Conservation (phyloP, 2,113 vertebrate genomes). For the Willisornis vidua region DNA sequence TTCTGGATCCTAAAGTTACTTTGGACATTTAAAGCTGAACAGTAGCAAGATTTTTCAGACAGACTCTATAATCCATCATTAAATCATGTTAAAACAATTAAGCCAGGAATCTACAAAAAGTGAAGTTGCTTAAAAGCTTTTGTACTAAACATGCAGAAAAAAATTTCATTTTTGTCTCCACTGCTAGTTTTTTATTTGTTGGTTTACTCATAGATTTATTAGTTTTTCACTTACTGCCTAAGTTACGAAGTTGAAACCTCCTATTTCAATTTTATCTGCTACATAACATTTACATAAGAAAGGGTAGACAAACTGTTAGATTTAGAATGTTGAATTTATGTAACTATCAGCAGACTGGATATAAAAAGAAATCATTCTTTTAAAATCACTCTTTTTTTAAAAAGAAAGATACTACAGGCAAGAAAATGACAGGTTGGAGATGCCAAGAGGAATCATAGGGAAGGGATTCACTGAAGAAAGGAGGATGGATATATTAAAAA, state of each 20-base stretch:
- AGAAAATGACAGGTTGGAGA: slow-evolving; percentile 4
- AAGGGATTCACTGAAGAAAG: neutral
- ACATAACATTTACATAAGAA: slow-evolving; percentile 19
- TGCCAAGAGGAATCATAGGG: neutral
- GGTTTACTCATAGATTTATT: neutral
- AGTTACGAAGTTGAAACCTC: neutral
- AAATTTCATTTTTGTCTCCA: neutral
- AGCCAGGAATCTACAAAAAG: neutral
- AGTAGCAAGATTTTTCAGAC: neutral
- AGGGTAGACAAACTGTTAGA: neutral
- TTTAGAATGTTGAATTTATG: slow-evolving; percentile 32
- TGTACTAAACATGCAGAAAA: neutral
- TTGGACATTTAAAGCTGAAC: neutral
- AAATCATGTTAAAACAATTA: neutral
- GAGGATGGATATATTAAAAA: neutral
- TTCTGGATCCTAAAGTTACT: neutral
- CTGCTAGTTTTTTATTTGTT: neutral
- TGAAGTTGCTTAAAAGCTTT: neutral
- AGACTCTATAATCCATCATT: neutral
- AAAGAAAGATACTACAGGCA: neutral
- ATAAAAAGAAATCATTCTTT: slow-evolving; percentile 46
- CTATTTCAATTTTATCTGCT: neutral
- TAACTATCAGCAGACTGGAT: slow-evolving; percentile 42
- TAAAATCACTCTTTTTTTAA: neutral
- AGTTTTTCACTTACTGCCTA: neutral